These are phyloP conservation scores for Sphenopsis melanotis DNA, from an alignment of 2,797 vertebrate genomes.

Conservation along the genomic window DNA sequence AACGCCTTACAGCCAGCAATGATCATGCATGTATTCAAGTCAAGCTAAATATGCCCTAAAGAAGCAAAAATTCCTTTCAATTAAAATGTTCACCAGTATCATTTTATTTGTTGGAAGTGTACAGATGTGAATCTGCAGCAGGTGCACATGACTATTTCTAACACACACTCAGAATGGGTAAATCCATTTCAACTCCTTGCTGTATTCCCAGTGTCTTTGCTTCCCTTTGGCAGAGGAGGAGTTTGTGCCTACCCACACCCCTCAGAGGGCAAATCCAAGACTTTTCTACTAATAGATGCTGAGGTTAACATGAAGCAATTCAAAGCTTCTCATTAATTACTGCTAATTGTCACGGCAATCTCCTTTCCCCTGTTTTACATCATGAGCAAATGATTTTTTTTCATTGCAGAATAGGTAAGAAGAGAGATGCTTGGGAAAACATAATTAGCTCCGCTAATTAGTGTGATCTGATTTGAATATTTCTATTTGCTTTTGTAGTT, in stretches of 20 bases:
- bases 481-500: not conserved
- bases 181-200: not conserved
- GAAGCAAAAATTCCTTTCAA: not conserved
- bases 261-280: not conserved
- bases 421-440: not conserved
- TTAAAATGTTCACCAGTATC: not conserved
- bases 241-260: not conserved
- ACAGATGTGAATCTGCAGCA: not conserved
- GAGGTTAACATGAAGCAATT: not conserved
- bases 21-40: not conserved
- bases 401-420: not conserved
- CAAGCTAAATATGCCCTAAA: not conserved
- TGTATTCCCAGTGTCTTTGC: not conserved
- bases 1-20: not conserved
- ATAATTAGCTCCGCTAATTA: constrained; percentile 27
- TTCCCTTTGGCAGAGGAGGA: not conserved
- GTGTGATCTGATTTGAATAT: constrained; percentile 24
- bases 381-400: constrained; percentile 23
- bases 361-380: constrained; percentile 8
- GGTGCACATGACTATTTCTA: not conserved
- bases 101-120: not conserved
- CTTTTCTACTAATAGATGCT: not conserved
- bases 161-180: not conserved
- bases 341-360: constrained; percentile 25
- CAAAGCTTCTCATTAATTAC: constrained; percentile 55